Evolutionary conservation across 2,113 vertebrate genomes (phyloP).

Genomic region (Progne subis): DNA sequence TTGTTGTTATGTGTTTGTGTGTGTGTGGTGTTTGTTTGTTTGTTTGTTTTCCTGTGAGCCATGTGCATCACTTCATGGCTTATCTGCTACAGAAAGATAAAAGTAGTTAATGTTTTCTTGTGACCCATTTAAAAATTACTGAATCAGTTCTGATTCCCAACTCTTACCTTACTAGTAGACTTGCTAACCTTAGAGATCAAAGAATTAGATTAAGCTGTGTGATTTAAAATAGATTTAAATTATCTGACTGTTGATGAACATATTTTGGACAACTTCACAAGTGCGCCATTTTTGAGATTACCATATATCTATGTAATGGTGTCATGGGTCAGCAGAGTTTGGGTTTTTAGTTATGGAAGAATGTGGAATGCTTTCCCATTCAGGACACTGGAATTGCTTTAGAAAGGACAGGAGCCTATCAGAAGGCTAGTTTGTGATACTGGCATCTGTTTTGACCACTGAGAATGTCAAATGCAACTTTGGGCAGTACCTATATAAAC

Average conservation of each 20-base stretch:
- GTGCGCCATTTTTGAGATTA: background rate
- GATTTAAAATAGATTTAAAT: background rate
- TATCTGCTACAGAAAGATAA: background rate
- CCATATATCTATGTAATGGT: background rate
- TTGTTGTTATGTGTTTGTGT: no score
- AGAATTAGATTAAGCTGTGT: background rate
- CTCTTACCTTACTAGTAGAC: background rate
- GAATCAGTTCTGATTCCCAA: background rate
- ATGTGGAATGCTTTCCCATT: no score
- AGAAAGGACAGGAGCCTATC: no score
- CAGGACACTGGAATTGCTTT: no score
- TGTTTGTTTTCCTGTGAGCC: background rate
- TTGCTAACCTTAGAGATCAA: background rate
- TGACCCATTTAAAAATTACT: background rate
- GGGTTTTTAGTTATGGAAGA: no score
- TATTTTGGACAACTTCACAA: background rate
- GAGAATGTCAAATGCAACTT: no score
- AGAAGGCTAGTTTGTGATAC: no score
- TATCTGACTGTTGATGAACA: background rate
- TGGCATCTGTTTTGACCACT: no score
- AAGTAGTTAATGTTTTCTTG: background rate
- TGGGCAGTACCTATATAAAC: no score
- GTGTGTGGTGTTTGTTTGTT: background rate
- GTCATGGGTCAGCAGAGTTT: no score
- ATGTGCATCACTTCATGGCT: background rate